Percentiles rank a stretch among this genome's conserved stretches.
Evolutionary conservation across 1,140 invertebrate genomes (phyloP).

Genomic region (Uloborus diversus): DNA sequence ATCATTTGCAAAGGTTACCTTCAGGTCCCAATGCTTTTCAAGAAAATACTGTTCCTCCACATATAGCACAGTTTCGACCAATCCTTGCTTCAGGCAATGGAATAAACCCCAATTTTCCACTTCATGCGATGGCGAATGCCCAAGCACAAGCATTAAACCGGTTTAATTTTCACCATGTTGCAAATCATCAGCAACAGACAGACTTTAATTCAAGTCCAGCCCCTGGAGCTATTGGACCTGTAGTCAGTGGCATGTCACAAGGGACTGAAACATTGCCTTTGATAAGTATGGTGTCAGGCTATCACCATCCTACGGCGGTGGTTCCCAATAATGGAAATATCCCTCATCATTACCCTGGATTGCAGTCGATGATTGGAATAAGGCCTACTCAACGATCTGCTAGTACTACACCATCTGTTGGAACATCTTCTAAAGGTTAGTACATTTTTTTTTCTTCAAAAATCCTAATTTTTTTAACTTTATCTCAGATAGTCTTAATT

Average conservation of each 20-base stretch:
- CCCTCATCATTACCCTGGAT: constrained; percentile 28
- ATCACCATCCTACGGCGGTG: constrained; percentile 18
- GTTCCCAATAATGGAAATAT: constrained; percentile 30
- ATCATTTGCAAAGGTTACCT: constrained; percentile 28
- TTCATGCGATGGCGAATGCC: constrained; percentile 63
- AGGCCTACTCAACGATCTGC: constrained; percentile 51
- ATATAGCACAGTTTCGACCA: constrained; percentile 39
- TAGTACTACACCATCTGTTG: constrained; percentile 54
- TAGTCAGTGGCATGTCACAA: constrained; percentile 9
- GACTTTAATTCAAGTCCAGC: constrained; percentile 24
- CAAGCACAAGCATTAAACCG: constrained; percentile 46
- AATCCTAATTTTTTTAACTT: neutral
- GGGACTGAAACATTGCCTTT: constrained; percentile 36
- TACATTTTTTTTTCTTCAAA: constrained; percentile 1
- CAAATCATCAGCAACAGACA: constrained; percentile 58
- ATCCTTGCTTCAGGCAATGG: constrained; percentile 21
- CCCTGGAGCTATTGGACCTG: constrained; percentile 4
- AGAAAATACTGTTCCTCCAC: constrained; percentile 32
- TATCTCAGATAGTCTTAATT: no score
- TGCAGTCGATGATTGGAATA: constrained; percentile 22
- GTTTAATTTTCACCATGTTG: constrained; percentile 28
- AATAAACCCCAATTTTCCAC: constrained; percentile 22
- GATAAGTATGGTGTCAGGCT: constrained; percentile 37
- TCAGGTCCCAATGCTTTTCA: constrained; percentile 35
- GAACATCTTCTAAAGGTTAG: constrained; percentile 56